phyloP scores from a whole-genome alignment of 2,888 invertebrate species.

The Mayetiola destructor region DNA sequence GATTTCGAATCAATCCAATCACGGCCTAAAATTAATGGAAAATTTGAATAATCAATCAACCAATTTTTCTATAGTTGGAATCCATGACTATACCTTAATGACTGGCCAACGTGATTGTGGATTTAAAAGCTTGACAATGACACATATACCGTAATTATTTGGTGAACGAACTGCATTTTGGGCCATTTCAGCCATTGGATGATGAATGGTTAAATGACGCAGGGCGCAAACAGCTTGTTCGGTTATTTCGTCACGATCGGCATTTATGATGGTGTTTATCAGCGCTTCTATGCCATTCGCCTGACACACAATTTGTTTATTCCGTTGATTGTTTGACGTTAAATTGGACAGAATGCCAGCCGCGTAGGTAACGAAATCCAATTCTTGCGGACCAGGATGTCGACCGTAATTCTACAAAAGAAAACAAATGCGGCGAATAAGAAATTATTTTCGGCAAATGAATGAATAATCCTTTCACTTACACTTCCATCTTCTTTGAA shows the following conservation, averaged over 20 bases:
- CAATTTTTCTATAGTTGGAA: too few relatives aligned
- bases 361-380: conserved; percentile 95
- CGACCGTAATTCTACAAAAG: too few relatives aligned
- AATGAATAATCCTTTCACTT: too few relatives aligned
- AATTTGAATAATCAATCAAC: too few relatives aligned
- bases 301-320: conserved; percentile 89
- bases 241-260: conserved; percentile 94
- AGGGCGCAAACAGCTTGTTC: conserved; percentile 99
- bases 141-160: conserved; percentile 76
- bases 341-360: conserved; percentile 97
- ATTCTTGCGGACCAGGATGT: conserved; percentile 83
- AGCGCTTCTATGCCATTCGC: conserved; percentile 94
- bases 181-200: conserved; percentile 91
- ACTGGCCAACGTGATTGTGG: conserved; percentile 96
- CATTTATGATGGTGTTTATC: conserved; percentile 83
- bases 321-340: conserved; percentile 98
- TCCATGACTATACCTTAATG: too few relatives aligned
- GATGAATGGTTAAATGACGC: conserved; percentile 91
- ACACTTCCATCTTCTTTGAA: conserved; percentile 89
- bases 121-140: conserved; percentile 88
- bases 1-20: conserved; percentile 90
- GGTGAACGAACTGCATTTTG: conserved; percentile 89
- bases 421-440: too few relatives aligned
- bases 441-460: too few relatives aligned
- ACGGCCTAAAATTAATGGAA: conserved; percentile 95